Evolutionary conservation across 2,797 vertebrate species (phyloP).

Genomic region (Sebastes vulpes): DNA sequence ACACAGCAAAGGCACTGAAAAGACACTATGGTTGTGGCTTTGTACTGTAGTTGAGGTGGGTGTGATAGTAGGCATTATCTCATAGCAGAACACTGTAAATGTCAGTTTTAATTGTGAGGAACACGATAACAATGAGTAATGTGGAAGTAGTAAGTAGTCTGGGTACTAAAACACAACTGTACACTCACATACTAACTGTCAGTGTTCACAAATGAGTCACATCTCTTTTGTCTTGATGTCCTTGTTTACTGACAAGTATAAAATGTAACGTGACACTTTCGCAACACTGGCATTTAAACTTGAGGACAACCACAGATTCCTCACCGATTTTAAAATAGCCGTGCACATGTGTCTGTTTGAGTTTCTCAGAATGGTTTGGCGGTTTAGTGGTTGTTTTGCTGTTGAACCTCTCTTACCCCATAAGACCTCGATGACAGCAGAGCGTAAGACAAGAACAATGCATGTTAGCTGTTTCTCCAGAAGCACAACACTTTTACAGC

Average conservation of each 20-base stretch:
- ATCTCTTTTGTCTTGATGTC: neutral
- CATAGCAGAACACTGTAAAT: neutral
- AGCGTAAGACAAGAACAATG: constrained; percentile 58
- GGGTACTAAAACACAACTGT: neutral
- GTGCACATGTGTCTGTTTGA: neutral
- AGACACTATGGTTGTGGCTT: neutral
- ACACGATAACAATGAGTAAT: neutral
- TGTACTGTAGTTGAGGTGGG: neutral
- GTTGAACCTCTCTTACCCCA: constrained; percentile 41
- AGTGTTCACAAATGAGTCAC: neutral
- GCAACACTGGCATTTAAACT: constrained; percentile 7
- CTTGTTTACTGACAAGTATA: constrained; percentile 5
- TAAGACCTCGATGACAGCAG: constrained; percentile 31
- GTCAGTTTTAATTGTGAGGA: neutral
- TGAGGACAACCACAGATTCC: constrained; percentile 31
- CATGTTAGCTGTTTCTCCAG: constrained; percentile 32
- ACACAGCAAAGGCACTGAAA: neutral
- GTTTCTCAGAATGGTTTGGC: constrained; percentile 24
- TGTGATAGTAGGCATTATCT: neutral
- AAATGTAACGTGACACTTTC: neutral
- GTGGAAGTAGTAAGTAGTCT: neutral
- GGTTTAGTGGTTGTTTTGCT: constrained; percentile 36
- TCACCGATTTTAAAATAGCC: constrained; percentile 44
- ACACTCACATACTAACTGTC: neutral
- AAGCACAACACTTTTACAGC: constrained; percentile 55